A percentile compares a stretch with the other conserved stretches of the same genome.
These are phyloP conservation scores for Drosophila algonquin DNA, from an alignment of 2,888 invertebrate genomes.

Conservation along the genomic window DNA sequence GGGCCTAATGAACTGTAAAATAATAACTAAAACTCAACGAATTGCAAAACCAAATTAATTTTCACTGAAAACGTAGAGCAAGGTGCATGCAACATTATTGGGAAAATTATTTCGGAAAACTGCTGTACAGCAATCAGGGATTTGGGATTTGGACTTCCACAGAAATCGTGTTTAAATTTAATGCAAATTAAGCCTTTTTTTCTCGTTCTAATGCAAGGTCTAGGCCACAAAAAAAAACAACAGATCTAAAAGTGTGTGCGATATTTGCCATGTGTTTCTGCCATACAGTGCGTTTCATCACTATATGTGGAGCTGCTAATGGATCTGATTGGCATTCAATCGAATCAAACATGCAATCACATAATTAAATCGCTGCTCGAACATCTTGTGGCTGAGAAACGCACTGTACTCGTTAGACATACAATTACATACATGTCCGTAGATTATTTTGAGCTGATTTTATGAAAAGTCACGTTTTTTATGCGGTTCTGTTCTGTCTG, in stretches of 20 bases:
- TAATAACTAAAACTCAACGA: constrained; percentile 46
- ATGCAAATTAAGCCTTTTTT: constrained; percentile 67
- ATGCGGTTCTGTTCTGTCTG: constrained; percentile 12
- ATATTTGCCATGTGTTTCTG: background rate
- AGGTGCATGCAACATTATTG: background rate
- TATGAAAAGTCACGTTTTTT: constrained; percentile 72
- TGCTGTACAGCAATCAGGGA: too few species aligned
- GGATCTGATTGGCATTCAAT: background rate
- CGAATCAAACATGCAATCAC: background rate
- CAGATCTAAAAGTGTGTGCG: constrained; percentile 16
- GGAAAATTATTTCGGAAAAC: background rate
- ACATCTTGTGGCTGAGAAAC: background rate
- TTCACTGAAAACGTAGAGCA: constrained; percentile 11
- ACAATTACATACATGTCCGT: background rate
- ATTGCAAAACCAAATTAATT: constrained; percentile 32
- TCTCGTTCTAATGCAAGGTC: constrained; percentile 56
- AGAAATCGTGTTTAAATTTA: constrained; percentile 56
- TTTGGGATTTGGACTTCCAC: constrained; percentile 14
- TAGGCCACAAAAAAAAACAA: constrained; percentile 29
- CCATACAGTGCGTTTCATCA: constrained; percentile 11
- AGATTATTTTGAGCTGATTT: constrained; percentile 17
- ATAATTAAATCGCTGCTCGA: background rate
- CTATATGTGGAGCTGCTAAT: background rate
- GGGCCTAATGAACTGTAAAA: constrained; percentile 66
- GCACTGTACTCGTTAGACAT: constrained; percentile 35